phyloP scores from a whole-genome alignment of 1,140 invertebrate species.

The Bombus ignitus region DNA sequence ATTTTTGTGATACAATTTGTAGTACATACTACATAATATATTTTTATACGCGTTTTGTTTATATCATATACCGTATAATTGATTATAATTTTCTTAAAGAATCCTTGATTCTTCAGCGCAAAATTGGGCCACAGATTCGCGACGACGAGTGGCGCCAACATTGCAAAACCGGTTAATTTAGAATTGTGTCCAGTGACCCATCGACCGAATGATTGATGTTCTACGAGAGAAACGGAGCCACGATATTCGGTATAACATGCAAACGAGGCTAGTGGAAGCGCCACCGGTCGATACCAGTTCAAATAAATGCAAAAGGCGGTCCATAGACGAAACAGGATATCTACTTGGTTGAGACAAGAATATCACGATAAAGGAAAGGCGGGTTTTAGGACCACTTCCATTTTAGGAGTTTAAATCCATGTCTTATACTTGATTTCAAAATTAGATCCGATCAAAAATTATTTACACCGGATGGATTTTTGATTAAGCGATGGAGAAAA shows the following conservation, averaged over 20 bases:
- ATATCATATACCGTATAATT: too few species aligned
- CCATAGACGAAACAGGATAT: neutral
- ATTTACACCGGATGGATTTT: neutral
- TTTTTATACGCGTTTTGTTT: too few species aligned
- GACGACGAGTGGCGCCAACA: slow-evolving; percentile 56
- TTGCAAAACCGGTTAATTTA: slow-evolving; percentile 59
- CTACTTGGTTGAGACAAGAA: neutral
- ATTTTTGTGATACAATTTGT: too few species aligned
- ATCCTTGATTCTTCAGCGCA: neutral
- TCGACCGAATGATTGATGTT: neutral
- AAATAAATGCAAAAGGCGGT: neutral
- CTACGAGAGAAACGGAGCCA: neutral
- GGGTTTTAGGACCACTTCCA: neutral
- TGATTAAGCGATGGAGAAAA: neutral
- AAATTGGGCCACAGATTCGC: slow-evolving; percentile 42
- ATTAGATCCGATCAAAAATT: neutral
- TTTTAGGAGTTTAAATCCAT: neutral
- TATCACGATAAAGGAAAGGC: neutral
- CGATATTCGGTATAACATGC: slow-evolving; percentile 4
- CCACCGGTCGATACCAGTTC: neutral
- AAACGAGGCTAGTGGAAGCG: neutral
- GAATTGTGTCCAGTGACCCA: slow-evolving; percentile 34
- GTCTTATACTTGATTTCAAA: neutral
- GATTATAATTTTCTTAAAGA: too few species aligned
- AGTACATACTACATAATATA: too few species aligned